These are phyloP conservation scores for Stramonita haemastoma DNA, from an alignment of 2,888 invertebrate genomes.

Conservation along the genomic window DNA sequence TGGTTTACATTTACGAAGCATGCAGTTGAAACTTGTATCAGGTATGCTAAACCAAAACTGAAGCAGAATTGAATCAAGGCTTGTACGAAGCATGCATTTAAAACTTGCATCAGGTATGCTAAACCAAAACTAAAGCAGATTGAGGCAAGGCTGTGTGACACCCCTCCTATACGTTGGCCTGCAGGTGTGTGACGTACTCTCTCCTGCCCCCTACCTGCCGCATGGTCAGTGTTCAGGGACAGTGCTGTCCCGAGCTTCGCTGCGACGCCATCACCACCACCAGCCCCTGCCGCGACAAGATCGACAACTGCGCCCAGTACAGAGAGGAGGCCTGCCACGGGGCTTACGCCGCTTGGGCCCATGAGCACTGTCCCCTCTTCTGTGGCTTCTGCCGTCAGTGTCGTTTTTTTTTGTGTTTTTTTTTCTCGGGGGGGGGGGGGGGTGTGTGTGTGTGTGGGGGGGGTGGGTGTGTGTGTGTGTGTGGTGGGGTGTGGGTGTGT, in stretches of 20 bases:
- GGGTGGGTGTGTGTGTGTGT: not conserved
- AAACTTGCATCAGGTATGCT: too few relatives aligned
- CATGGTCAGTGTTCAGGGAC: slow-evolving; percentile 62
- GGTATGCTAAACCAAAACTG: too few relatives aligned
- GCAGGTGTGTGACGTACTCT: slow-evolving; percentile 59
- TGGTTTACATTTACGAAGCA: too few relatives aligned
- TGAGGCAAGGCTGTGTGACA: not conserved
- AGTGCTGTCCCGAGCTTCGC: slow-evolving; percentile 62
- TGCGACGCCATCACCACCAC: slow-evolving; percentile 50
- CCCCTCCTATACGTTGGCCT: not conserved
- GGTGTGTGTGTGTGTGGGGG: not conserved
- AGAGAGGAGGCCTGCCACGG: slow-evolving; percentile 55
- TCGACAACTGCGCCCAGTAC: slow-evolving; percentile 58
- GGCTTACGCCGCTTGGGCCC: slow-evolving; percentile 58
- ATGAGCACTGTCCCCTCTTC: slow-evolving; percentile 56
- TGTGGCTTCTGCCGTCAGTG: slow-evolving; percentile 62
- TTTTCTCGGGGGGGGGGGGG: not conserved
- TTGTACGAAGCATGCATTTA: too few relatives aligned
- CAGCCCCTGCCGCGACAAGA: slow-evolving; percentile 52
- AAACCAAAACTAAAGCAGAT: too few relatives aligned
- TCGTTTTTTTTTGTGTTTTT: not conserved
- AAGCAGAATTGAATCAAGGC: too few relatives aligned
- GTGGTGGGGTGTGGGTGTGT: not conserved
- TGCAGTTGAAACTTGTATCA: too few relatives aligned
- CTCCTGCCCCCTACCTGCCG: slow-evolving; percentile 58